Conservation (phyloP, 2,797 vertebrate genomes). For the Ceryle rudis region DNA sequence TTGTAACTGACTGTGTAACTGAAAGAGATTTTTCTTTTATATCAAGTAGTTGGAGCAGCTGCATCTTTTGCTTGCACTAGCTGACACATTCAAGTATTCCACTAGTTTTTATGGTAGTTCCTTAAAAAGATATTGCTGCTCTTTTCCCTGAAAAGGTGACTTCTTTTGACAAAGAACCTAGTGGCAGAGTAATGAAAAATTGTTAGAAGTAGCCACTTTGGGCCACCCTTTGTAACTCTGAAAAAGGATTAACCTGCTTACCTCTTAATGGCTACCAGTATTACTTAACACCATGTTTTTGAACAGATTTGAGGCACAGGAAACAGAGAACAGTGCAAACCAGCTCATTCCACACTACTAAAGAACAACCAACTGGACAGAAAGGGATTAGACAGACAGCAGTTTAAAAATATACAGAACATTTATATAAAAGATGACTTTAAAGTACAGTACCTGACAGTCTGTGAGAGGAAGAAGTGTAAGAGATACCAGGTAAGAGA, state of each 20-base stretch:
- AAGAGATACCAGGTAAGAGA: conserved; percentile 99
- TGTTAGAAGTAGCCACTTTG: background rate
- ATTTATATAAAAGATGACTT: conserved; percentile 57
- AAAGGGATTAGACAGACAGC: background rate
- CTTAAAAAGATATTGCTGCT: background rate
- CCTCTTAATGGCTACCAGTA: background rate
- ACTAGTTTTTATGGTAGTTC: background rate
- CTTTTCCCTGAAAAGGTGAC: background rate
- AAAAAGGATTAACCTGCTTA: background rate
- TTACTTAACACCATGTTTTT: background rate
- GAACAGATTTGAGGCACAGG: background rate
- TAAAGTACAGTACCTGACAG: conserved; percentile 94
- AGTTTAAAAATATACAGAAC: conserved; percentile 20
- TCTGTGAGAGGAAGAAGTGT: conserved; percentile 97
- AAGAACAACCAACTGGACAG: background rate
- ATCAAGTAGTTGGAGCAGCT: background rate
- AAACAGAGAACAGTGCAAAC: background rate
- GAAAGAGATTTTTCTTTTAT: background rate
- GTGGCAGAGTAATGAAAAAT: background rate
- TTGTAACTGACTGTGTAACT: background rate
- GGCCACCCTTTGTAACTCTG: background rate
- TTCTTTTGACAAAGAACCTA: background rate
- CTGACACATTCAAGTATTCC: background rate
- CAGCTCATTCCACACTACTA: background rate
- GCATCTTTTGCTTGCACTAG: background rate